These are phyloP conservation scores for Eunapius fragilis DNA, from an alignment of 37 sponge, comb jelly and placozoan species.

Conservation along the genomic window DNA sequence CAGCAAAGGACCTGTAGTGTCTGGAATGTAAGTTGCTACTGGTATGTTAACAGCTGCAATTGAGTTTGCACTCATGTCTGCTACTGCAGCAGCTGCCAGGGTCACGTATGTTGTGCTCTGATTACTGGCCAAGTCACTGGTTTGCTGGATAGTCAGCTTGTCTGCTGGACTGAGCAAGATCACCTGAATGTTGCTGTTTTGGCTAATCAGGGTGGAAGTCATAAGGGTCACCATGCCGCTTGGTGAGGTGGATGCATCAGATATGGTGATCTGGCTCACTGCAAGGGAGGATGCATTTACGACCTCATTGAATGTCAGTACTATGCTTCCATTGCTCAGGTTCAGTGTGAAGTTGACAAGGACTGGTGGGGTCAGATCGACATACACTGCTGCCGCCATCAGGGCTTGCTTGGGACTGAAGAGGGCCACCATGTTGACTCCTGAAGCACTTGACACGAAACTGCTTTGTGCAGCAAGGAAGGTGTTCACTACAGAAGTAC, in stretches of 20 bases:
- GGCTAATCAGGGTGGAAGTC: constrained; percentile 11
- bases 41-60: constrained; percentile 24
- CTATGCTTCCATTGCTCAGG: constrained; percentile 43
- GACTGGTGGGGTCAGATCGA: constrained; percentile 61
- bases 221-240: constrained; percentile 34
- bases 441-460: constrained; percentile 65
- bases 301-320: constrained; percentile 86
- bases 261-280: constrained; percentile 39
- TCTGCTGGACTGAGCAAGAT: constrained; percentile 67
- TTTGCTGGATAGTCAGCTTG: constrained; percentile 63
- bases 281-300: constrained; percentile 56
- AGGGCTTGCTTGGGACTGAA: constrained; percentile 14
- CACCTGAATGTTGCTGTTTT: constrained; percentile 62
- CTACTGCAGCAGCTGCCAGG: constrained; percentile 59
- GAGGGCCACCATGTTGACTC: constrained; percentile 18
- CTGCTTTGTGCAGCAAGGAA: constrained; percentile 45
- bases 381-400: constrained; percentile 20
- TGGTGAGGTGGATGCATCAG: constrained; percentile 24
- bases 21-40: constrained; percentile 42
- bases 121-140: constrained; percentile 47
- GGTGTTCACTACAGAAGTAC: constrained; percentile 29
- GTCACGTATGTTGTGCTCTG: constrained; percentile 75
- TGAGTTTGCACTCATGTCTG: constrained; percentile 60
- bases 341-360: constrained; percentile 64
- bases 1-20: constrained; percentile 64